These are phyloP conservation scores for Cyanoramphus novaezelandiae DNA, from an alignment of 2,113 vertebrate species.

Conservation along the genomic window DNA sequence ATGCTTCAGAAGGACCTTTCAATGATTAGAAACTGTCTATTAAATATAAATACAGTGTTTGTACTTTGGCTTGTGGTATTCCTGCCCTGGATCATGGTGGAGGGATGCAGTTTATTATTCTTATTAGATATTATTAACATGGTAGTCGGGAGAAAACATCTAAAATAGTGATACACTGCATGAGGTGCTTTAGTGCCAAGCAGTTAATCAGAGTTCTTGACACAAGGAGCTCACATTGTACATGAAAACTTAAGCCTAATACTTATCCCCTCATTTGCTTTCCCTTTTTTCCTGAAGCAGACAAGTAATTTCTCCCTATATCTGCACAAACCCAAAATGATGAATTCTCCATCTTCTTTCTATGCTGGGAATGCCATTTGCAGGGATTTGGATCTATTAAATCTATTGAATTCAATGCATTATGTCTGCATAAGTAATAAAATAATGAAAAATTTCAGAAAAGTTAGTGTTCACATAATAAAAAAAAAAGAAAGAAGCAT, in stretches of 20 bases:
- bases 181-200: neutral
- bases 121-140: neutral
- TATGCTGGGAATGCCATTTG: neutral
- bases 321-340: neutral
- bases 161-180: neutral
- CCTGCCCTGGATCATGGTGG: neutral
- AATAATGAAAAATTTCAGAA: neutral
- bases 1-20: neutral
- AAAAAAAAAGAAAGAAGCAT: neutral
- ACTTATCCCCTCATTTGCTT: neutral
- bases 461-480: neutral
- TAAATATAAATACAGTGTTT: neutral
- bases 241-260: neutral
- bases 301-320: neutral
- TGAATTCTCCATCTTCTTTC: neutral
- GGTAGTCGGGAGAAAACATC: neutral
- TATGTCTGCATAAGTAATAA: neutral
- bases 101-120: neutral
- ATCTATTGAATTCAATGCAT: neutral
- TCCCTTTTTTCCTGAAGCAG: neutral
- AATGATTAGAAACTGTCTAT: neutral
- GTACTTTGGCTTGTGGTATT: neutral
- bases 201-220: neutral
- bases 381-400: neutral
- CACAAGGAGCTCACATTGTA: neutral